phyloP scores from a whole-genome alignment of 2,113 vertebrate genomes.

The Apteryx owenii region DNA sequence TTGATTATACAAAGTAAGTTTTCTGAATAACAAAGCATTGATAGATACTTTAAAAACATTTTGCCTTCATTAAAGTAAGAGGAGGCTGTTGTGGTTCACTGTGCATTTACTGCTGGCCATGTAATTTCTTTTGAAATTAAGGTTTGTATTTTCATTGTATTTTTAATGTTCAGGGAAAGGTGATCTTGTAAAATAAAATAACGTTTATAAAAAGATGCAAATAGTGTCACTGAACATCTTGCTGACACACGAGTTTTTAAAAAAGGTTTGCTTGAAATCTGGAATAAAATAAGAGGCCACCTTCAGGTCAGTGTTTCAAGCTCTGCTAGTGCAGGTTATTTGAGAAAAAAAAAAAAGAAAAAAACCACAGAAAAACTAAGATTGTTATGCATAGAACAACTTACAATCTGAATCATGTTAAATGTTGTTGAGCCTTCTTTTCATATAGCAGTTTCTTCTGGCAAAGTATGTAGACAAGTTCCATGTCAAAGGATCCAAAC shows the following conservation, averaged over 20 bases:
- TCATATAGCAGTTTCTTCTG: constrained; percentile 38
- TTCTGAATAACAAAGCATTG: constrained; percentile 48
- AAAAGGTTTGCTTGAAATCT: constrained; percentile 68
- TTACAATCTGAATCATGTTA: constrained; percentile 56
- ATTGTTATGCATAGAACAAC: constrained; percentile 44
- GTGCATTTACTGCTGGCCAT: constrained; percentile 81
- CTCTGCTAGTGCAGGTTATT: constrained; percentile 39
- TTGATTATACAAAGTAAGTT: constrained; percentile 34
- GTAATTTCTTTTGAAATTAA: constrained; percentile 77
- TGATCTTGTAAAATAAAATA: constrained; percentile 74
- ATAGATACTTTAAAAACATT: constrained; percentile 54
- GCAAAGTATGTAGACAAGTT: constrained; percentile 40
- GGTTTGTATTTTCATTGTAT: constrained; percentile 74
- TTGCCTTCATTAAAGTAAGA: constrained; percentile 64
- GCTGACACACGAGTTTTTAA: constrained; percentile 57
- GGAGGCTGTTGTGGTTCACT: constrained; percentile 68
- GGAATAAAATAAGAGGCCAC: constrained; percentile 43
- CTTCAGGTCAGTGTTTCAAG: constrained; percentile 56
- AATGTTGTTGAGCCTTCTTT: constrained; percentile 61
- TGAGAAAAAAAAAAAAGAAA: background rate
- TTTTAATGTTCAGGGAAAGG: constrained; percentile 82
- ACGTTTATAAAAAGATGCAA: constrained; percentile 70
- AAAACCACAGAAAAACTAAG: background rate
- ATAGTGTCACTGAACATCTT: constrained; percentile 63
- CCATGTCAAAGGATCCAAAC: background rate